Percentiles rank a stretch among this genome's conserved stretches.
phyloP scores from a whole-genome alignment of 2,888 invertebrate species.

The Tetropium fuscum region DNA sequence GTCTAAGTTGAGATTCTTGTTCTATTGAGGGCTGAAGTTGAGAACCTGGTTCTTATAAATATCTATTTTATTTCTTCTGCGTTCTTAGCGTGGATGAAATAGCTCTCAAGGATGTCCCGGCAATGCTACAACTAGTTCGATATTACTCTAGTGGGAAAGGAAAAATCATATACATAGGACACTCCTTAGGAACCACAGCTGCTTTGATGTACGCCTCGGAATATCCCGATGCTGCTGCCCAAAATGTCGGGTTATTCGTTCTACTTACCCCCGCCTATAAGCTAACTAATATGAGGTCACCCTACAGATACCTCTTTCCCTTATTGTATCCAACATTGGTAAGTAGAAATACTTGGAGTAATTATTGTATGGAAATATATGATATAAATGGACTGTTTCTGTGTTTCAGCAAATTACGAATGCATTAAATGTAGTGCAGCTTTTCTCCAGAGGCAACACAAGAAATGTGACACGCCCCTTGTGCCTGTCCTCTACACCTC shows the following conservation, averaged over 20 bases:
- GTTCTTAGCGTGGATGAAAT: slow-evolving; percentile 72
- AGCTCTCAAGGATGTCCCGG: slow-evolving; percentile 70
- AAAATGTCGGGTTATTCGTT: slow-evolving; percentile 68
- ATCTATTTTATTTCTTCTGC: too few relatives aligned
- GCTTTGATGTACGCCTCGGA: slow-evolving; percentile 70
- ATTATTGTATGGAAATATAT: background rate
- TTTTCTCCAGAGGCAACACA: slow-evolving; percentile 51
- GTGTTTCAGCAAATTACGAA: slow-evolving; percentile 51
- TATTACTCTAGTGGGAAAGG: slow-evolving; percentile 60
- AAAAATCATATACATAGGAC: slow-evolving; percentile 69
- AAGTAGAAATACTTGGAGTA: slow-evolving; percentile 39
- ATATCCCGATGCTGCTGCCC: slow-evolving; percentile 69
- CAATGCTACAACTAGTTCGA: slow-evolving; percentile 69
- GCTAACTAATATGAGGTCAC: slow-evolving; percentile 70
- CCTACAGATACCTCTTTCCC: slow-evolving; percentile 74
- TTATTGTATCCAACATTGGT: slow-evolving; percentile 61
- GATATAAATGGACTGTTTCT: background rate
- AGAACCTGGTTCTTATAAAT: too few relatives aligned
- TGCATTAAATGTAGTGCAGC: slow-evolving; percentile 54
- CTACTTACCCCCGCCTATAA: slow-evolving; percentile 70
- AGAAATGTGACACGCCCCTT: slow-evolving; percentile 51
- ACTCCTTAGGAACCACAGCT: slow-evolving; percentile 72
- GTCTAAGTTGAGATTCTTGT: too few relatives aligned
- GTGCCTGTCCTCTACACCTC: slow-evolving; percentile 55
- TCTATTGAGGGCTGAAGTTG: too few relatives aligned